Evolutionary conservation across 1,140 invertebrate genomes (phyloP).

Genomic region (Sycophila sp.): DNA sequence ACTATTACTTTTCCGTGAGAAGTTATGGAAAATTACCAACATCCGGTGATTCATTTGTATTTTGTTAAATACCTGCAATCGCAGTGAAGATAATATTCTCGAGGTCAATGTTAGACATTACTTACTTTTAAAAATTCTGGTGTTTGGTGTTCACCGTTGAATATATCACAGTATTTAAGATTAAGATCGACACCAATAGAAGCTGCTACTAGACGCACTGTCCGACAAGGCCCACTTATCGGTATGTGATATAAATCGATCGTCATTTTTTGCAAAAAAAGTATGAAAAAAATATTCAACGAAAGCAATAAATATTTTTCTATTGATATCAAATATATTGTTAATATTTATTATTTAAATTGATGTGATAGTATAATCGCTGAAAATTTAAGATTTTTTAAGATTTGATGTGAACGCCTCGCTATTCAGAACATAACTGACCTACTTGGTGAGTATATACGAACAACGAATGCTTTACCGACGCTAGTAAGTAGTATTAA

Average conservation of each 20-base stretch:
- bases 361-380: background rate
- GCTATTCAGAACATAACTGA: too few relatives aligned
- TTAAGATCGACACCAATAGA: constrained; percentile 78
- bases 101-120: too few relatives aligned
- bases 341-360: background rate
- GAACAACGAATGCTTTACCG: too few relatives aligned
- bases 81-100: too few relatives aligned
- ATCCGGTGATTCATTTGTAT: too few relatives aligned
- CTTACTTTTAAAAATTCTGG: constrained; percentile 80
- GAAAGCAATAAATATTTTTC: too few relatives aligned
- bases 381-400: background rate
- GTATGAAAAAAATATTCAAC: too few relatives aligned
- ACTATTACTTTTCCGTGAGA: too few relatives aligned
- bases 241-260: constrained; percentile 74
- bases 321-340: background rate
- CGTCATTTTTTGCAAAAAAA: constrained; percentile 60
- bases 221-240: constrained; percentile 76
- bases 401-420: background rate
- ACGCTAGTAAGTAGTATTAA: too few relatives aligned
- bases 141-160: constrained; percentile 73
- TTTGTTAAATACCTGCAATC: too few relatives aligned
- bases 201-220: constrained; percentile 75
- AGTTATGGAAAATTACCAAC: too few relatives aligned
- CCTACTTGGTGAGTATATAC: too few relatives aligned
- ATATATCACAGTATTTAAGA: constrained; percentile 73